A percentile compares a stretch with the other conserved stretches of the same genome.
Conservation (phyloP, 2,797 vertebrate genomes). For the Apogon hyalosoma region DNA sequence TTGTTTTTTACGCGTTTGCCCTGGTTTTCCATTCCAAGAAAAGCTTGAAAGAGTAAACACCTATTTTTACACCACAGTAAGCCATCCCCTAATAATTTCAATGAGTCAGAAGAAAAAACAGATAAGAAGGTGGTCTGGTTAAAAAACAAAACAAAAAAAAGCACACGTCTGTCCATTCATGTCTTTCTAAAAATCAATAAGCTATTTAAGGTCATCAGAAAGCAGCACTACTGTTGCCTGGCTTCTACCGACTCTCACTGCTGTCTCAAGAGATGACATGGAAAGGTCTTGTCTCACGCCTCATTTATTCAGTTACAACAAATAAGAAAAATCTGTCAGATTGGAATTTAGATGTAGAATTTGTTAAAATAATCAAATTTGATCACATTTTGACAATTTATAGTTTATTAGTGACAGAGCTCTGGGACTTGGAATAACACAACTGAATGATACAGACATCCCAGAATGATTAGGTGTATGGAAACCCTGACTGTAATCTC, state of each 20-base stretch:
- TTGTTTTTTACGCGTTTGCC: slow-evolving; percentile 45
- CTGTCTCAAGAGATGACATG: slow-evolving; percentile 10
- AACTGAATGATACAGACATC: no score
- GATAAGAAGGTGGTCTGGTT: slow-evolving; percentile 40
- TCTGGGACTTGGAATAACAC: no score
- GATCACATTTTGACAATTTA: no score
- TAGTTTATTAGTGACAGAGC: no score
- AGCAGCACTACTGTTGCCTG: slow-evolving; percentile 46
- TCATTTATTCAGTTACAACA: slow-evolving; percentile 25
- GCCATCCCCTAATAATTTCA: slow-evolving; percentile 60
- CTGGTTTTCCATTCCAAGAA: slow-evolving; percentile 49
- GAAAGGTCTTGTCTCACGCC: slow-evolving; percentile 19
- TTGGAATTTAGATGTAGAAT: not conserved
- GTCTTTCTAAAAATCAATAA: slow-evolving; percentile 78
- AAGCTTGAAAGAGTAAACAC: slow-evolving; percentile 64
- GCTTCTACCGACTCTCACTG: slow-evolving; percentile 25
- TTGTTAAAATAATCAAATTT: no score
- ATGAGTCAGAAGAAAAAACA: slow-evolving; percentile 39
- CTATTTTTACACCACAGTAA: slow-evolving; percentile 60
- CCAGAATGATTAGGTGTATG: no score
- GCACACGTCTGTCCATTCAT: slow-evolving; percentile 50
- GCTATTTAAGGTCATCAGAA: slow-evolving; percentile 78
- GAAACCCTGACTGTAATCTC: no score
- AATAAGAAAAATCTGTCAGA: slow-evolving; percentile 3
- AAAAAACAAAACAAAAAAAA: not conserved